phyloP scores from a whole-genome alignment of 2,888 invertebrate genomes.

The Pharmacophagus antenor region DNA sequence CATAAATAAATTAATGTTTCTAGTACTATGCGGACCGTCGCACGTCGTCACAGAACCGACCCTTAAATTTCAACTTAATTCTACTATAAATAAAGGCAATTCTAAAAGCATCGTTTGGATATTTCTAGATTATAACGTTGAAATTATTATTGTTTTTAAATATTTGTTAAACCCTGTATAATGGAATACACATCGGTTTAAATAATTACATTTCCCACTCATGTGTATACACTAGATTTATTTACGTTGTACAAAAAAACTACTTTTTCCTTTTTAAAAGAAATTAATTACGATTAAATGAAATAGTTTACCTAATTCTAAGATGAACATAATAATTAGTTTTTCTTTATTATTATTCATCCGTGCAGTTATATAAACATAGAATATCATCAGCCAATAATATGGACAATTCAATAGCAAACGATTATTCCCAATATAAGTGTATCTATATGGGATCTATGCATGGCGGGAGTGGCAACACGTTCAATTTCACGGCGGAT shows the following conservation, averaged over 20 bases:
- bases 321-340: no score
- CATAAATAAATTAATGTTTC: conserved; percentile 26
- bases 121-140: no score
- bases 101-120: no score
- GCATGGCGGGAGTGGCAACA: conserved; percentile 31
- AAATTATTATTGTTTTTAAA: no score
- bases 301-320: no score
- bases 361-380: background rate
- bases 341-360: background rate
- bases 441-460: conserved; percentile 41
- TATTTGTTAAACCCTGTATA: no score
- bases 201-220: no score
- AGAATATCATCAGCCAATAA: conserved; percentile 7
- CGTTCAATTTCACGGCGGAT: conserved; percentile 43
- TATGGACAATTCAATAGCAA: conserved; percentile 18
- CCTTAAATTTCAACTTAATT: conserved; percentile 19
- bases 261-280: no score
- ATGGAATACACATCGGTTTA: no score
- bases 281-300: no score
- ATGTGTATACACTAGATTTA: no score
- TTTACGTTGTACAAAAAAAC: no score
- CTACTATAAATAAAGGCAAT: conserved; percentile 14
- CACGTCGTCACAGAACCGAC: conserved; percentile 11
- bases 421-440: conserved; percentile 20
- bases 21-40: conserved; percentile 13